Evolutionary conservation across 2,888 invertebrate genomes (phyloP).

Genomic region (Apodemia duryi): DNA sequence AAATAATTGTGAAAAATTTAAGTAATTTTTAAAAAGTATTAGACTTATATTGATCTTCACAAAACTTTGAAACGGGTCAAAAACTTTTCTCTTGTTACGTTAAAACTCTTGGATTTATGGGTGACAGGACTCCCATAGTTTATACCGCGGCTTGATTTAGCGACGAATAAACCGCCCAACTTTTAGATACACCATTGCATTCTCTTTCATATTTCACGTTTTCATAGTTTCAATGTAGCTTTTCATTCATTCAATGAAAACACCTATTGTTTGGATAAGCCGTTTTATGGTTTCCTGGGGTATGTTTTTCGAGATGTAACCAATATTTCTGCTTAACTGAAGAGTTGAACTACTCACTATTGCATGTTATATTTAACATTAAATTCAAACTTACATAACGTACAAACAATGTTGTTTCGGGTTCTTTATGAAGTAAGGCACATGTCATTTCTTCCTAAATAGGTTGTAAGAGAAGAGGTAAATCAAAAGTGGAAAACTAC

Average conservation of each 20-base stretch:
- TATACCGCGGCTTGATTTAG: constrained; percentile 27
- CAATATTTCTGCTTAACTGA: not conserved
- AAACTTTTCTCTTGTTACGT: constrained; percentile 26
- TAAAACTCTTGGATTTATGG: constrained; percentile 27
- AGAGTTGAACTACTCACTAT: no score
- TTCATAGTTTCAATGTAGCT: constrained; percentile 10
- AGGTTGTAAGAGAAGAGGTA: no score
- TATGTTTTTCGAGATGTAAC: not conserved
- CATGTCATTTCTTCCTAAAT: no score
- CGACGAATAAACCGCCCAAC: constrained; percentile 20
- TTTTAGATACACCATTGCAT: constrained; percentile 14
- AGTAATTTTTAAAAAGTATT: not conserved
- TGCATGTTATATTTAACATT: no score
- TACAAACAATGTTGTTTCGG: no score
- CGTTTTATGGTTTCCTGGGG: not conserved
- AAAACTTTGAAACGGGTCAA: not conserved
- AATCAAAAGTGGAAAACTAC: no score
- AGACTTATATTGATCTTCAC: constrained; percentile 10
- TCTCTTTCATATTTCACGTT: constrained; percentile 5
- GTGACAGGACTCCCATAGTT: constrained; percentile 26
- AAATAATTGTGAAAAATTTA: no score
- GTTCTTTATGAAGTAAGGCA: no score
- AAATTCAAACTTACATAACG: no score
- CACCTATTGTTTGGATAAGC: not conserved
- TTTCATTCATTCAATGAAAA: not conserved